Percentiles rank a stretch among this genome's conserved stretches.
Evolutionary conservation across 2,888 invertebrate genomes (phyloP).

Genomic region (Barypeithes pellucidus): DNA sequence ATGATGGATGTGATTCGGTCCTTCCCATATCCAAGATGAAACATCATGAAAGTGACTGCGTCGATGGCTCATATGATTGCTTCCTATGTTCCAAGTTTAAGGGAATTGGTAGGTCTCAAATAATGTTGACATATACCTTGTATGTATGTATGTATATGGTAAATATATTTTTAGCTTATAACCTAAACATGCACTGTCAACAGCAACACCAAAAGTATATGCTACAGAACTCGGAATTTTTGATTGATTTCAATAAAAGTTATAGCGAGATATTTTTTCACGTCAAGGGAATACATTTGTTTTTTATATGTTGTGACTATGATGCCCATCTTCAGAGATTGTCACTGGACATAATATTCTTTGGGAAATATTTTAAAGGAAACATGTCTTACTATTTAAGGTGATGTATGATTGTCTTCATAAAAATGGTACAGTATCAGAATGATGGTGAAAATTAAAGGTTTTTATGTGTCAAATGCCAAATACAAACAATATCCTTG

Average conservation of each 20-base stretch:
- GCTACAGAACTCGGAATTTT: conserved; percentile 17
- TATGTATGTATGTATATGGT: background rate
- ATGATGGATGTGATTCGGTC: conserved; percentile 19
- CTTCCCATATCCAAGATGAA: background rate
- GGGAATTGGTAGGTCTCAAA: conserved; percentile 15
- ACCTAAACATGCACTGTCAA: conserved; percentile 27
- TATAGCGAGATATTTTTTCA: conserved; percentile 5
- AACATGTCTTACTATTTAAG: conserved; percentile 19
- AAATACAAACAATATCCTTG: too few species aligned
- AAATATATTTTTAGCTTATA: conserved; percentile 25
- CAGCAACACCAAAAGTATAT: background rate
- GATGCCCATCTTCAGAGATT: background rate
- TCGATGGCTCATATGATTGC: conserved; percentile 4
- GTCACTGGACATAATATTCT: background rate
- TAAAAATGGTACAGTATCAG: background rate
- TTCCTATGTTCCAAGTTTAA: conserved; percentile 11
- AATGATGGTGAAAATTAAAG: too few species aligned
- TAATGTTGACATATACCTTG: background rate
- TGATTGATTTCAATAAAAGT: conserved; percentile 12
- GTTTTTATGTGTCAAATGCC: too few species aligned
- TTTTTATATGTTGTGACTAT: conserved; percentile 8
- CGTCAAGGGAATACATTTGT: background rate
- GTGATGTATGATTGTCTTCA: background rate
- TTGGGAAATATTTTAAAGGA: conserved; percentile 27
- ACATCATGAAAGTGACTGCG: conserved; percentile 15